Evolutionary conservation across 2,113 vertebrate species (phyloP).

Genomic region (Crocuta crocuta): DNA sequence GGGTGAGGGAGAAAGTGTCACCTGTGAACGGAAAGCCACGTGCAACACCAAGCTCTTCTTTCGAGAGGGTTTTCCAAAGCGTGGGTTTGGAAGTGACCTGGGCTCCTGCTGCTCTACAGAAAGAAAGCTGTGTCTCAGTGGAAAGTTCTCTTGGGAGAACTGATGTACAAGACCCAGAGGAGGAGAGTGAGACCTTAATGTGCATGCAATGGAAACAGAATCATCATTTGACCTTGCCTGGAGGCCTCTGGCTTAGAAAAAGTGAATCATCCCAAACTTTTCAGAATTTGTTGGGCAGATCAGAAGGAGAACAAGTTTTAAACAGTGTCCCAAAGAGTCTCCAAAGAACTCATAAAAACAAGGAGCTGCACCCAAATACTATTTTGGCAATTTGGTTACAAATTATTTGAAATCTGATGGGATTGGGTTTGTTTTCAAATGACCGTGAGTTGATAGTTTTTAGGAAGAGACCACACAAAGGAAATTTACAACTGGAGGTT

Average conservation of each 20-base stretch:
- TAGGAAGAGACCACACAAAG: neutral
- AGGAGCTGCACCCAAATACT: neutral
- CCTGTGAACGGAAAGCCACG: slow-evolving; percentile 48
- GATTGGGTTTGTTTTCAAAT: neutral
- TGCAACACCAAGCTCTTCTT: neutral
- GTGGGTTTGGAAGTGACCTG: neutral
- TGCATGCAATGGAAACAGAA: neutral
- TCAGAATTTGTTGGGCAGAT: neutral
- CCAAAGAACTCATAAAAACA: neutral
- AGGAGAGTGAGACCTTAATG: neutral
- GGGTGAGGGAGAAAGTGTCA: neutral
- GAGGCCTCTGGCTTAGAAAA: neutral
- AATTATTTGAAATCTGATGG: slow-evolving; percentile 1
- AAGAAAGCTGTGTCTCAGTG: neutral
- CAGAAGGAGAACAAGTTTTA: neutral
- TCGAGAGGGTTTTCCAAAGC: neutral
- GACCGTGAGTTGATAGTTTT: neutral
- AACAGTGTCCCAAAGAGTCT: neutral
- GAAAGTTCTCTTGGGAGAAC: neutral
- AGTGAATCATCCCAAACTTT: neutral
- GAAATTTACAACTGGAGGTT: neutral
- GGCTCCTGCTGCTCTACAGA: neutral
- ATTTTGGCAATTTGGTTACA: neutral
- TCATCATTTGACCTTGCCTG: neutral
- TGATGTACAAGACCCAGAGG: neutral